These are phyloP conservation scores for Anas platyrhynchos DNA, from an alignment of 2,113 vertebrate genomes.

Conservation along the genomic window DNA sequence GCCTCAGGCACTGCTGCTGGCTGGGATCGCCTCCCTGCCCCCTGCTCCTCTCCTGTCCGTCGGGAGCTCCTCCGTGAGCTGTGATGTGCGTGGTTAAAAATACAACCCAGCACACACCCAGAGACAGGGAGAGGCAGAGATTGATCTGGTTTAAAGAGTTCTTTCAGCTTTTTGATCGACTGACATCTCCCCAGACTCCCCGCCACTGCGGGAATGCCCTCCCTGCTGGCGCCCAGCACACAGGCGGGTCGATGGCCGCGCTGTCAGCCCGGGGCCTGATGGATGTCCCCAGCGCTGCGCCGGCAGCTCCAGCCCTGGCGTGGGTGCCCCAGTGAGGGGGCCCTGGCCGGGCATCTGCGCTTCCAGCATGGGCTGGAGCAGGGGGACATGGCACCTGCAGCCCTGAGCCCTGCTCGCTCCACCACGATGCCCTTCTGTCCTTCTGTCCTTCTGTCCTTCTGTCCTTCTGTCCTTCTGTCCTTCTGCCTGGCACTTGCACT, in stretches of 20 bases:
- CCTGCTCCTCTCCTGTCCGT: neutral
- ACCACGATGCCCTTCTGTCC: accelerated
- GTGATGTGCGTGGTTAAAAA: neutral
- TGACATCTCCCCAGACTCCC: neutral
- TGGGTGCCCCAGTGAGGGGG: accelerated
- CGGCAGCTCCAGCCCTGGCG: accelerated
- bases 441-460: neutral
- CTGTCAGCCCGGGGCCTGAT: accelerated
- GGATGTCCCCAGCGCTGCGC: neutral
- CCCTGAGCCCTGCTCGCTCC: neutral
- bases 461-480: neutral
- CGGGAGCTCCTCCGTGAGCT: neutral
- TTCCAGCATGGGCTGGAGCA: too few species aligned
- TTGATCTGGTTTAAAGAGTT: neutral
- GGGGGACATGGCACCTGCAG: neutral
- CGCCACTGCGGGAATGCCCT: neutral
- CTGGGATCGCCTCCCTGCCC: neutral
- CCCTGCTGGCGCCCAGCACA: neutral
- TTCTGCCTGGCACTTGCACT: neutral
- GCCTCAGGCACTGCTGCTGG: neutral
- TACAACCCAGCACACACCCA: neutral
- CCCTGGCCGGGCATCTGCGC: too few species aligned
- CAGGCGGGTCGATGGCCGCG: accelerated
- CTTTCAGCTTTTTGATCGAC: neutral
- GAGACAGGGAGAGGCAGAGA: neutral